Evolutionary conservation across 2,888 invertebrate genomes (phyloP).

Genomic region (Oasisia sp.): DNA sequence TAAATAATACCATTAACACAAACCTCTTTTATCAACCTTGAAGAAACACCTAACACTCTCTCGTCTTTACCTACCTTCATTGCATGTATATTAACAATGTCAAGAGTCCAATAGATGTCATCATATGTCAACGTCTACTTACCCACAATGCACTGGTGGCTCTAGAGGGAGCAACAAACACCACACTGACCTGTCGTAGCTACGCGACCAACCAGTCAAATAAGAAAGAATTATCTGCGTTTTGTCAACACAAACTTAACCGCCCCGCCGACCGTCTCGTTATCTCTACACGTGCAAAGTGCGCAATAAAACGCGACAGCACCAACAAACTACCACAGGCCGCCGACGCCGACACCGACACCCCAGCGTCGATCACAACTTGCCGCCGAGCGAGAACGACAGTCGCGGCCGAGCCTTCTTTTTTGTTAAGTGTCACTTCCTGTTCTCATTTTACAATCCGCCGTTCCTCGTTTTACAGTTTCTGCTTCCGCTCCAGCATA

Average conservation of each 20-base stretch:
- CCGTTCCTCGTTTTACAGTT: constrained; percentile 91
- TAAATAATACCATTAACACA: background rate
- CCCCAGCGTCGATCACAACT: constrained; percentile 39
- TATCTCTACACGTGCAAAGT: background rate
- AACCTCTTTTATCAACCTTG: background rate
- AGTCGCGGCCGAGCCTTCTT: constrained; percentile 91
- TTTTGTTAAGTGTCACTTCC: constrained; percentile 97
- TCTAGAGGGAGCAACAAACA: no score
- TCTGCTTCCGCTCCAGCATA: constrained; percentile 92
- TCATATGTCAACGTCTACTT: no score
- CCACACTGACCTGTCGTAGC: background rate
- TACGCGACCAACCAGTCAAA: background rate
- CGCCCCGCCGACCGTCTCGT: background rate
- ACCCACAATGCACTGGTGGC: no score
- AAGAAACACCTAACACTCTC: background rate
- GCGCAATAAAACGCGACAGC: background rate
- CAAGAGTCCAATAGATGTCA: background rate
- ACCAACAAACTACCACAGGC: constrained; percentile 60
- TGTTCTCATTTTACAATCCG: constrained; percentile 93
- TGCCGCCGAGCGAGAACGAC: constrained; percentile 74
- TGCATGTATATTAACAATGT: background rate
- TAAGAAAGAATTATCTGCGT: background rate
- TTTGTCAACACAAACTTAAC: background rate
- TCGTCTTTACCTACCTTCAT: background rate
- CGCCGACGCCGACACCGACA: constrained; percentile 74